Conservation (phyloP, 2,797 vertebrate species). For the Synanceia verrucosa region DNA sequence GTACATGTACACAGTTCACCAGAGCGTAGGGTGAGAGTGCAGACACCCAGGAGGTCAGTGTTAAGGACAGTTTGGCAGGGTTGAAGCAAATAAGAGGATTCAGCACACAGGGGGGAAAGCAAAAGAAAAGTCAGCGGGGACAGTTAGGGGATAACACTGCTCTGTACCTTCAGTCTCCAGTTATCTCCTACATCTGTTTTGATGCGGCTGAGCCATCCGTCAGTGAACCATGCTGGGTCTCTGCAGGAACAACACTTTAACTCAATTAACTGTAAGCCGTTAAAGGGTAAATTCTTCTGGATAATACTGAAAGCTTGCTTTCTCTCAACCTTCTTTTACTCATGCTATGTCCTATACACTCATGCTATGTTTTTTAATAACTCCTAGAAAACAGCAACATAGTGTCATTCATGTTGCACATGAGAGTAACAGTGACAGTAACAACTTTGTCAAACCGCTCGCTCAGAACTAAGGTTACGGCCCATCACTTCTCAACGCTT, state of each 20-base stretch:
- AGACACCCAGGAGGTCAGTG: conserved; percentile 38
- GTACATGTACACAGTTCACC: conserved; percentile 48
- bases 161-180: conserved; percentile 93
- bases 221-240: conserved; percentile 92
- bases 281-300: not conserved
- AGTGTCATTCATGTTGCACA: not conserved
- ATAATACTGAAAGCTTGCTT: not conserved
- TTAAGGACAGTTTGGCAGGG: conserved; percentile 30
- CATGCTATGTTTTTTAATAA: not conserved
- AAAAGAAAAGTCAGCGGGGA: conserved; percentile 7
- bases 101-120: conserved; percentile 18
- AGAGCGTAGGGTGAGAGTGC: conserved; percentile 27
- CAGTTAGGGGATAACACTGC: not conserved
- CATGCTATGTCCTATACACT: not conserved
- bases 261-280: not conserved
- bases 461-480: too few relatives aligned
- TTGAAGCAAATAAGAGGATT: conserved; percentile 38
- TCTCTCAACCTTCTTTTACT: not conserved
- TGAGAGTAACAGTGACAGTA: too few relatives aligned
- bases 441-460: too few relatives aligned
- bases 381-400: not conserved
- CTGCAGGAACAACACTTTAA: conserved; percentile 69
- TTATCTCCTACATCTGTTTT: conserved; percentile 94
- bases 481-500: too few relatives aligned
- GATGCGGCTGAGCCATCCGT: conserved; percentile 91